These are phyloP conservation scores for Amblyopsis hoosieri DNA, from an alignment of 2,797 vertebrate species.

Conservation along the genomic window DNA sequence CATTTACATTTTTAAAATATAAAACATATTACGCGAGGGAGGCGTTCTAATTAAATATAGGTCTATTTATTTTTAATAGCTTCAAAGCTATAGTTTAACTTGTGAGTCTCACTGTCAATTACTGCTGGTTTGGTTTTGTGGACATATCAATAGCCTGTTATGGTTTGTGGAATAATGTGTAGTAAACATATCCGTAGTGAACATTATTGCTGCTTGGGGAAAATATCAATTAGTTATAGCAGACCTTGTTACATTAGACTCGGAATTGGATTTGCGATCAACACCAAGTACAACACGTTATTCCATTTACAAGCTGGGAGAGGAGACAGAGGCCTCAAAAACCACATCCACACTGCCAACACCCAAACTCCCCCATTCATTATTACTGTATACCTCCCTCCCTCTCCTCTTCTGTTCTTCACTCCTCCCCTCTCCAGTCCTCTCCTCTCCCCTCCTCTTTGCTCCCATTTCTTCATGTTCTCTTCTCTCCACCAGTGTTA, in stretches of 20 bases:
- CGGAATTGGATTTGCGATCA: conserved; percentile 53
- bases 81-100: no score
- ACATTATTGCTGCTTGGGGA: conserved; percentile 41
- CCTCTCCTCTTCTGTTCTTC: neutral
- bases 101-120: neutral
- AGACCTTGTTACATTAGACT: conserved; percentile 30
- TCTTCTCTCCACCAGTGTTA: conserved; percentile 17
- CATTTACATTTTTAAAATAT: no score
- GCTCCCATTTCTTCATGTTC: neutral
- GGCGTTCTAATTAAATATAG: no score
- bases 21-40: no score
- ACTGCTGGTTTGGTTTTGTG: neutral
- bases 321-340: conserved; percentile 56
- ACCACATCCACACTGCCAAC: conserved; percentile 55
- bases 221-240: conserved; percentile 47
- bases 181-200: conserved; percentile 28
- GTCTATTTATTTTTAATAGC: no score
- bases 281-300: conserved; percentile 47
- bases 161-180: conserved; percentile 52
- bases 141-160: neutral
- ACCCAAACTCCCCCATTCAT: neutral
- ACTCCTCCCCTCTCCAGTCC: neutral
- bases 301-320: conserved; percentile 50
- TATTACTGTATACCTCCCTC: neutral
- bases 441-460: neutral